Conservation (phyloP, 1,140 invertebrate species). For the Ceratina calcarata region DNA sequence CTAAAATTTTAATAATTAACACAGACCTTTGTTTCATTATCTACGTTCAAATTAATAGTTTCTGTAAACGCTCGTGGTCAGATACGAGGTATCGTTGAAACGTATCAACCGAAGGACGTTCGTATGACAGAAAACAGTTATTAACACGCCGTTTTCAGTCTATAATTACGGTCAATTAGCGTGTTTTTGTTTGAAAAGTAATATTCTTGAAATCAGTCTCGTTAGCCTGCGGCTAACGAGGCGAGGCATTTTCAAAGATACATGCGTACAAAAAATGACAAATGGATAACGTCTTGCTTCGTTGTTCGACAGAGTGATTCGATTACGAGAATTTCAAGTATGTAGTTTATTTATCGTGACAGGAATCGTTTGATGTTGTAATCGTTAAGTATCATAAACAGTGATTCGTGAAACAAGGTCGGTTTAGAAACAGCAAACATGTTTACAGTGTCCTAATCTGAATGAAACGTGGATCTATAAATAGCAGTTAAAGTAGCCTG, state of each 20-base stretch:
- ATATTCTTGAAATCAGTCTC: no score
- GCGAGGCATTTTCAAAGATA: not conserved
- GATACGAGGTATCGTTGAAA: not conserved
- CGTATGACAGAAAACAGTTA: not conserved
- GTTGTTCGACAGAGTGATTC: no score
- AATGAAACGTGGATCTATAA: no score
- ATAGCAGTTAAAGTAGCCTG: no score
- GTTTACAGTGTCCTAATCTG: no score
- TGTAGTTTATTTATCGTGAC: not conserved
- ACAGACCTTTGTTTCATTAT: not conserved
- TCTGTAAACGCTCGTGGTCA: not conserved
- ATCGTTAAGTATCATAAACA: not conserved
- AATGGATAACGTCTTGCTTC: not conserved
- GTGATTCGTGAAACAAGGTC: no score
- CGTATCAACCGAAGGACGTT: not conserved
- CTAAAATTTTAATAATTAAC: no score
- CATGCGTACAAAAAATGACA: no score
- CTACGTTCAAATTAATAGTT: not conserved
- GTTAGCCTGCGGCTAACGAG: no score
- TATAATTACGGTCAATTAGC: not conserved
- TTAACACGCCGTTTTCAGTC: not conserved
- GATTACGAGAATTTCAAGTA: no score
- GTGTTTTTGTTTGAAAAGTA: not conserved
- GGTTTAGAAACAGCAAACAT: no score
- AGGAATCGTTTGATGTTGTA: not conserved